Percentiles rank a stretch among this genome's conserved stretches.
Evolutionary conservation across 2,113 vertebrate genomes (phyloP).

Genomic region (Stegastes partitus): DNA sequence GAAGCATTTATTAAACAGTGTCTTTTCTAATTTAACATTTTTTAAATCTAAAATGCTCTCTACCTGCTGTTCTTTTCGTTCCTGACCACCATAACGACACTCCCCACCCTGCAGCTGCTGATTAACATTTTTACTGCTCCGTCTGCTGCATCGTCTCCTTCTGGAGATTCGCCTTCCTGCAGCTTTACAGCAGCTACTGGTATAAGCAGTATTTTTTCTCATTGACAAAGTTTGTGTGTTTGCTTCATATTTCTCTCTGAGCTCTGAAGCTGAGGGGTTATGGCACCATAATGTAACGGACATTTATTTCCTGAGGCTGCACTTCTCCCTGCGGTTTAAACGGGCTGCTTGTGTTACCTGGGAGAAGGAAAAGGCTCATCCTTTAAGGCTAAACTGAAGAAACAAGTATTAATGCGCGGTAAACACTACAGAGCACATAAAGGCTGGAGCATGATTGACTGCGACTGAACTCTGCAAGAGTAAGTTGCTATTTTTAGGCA

Average conservation of each 20-base stretch:
- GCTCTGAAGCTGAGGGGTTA: not conserved
- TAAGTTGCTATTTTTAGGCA: not conserved
- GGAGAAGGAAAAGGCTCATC: too few species aligned
- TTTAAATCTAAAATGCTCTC: too few species aligned
- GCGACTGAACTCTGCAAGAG: not conserved
- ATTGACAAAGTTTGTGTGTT: too few species aligned
- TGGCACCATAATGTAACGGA: not conserved
- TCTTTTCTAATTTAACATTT: too few species aligned
- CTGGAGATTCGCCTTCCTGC: not conserved
- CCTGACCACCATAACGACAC: not conserved
- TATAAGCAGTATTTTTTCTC: not conserved
- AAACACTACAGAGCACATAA: not conserved
- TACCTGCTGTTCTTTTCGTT: too few species aligned
- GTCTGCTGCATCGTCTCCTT: not conserved
- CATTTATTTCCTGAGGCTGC: too few species aligned
- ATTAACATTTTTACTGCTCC: not conserved
- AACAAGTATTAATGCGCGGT: not conserved
- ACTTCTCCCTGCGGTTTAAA: too few species aligned
- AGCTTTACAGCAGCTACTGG: not conserved
- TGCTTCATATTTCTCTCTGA: too few species aligned
- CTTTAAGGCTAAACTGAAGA: too few species aligned
- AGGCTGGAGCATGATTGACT: not conserved
- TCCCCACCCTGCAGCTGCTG: not conserved
- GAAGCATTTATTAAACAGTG: too few species aligned
- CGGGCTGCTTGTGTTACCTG: too few species aligned